These are phyloP conservation scores for Microplitis demolitor DNA, from an alignment of 1,140 invertebrate genomes.

Conservation along the genomic window DNA sequence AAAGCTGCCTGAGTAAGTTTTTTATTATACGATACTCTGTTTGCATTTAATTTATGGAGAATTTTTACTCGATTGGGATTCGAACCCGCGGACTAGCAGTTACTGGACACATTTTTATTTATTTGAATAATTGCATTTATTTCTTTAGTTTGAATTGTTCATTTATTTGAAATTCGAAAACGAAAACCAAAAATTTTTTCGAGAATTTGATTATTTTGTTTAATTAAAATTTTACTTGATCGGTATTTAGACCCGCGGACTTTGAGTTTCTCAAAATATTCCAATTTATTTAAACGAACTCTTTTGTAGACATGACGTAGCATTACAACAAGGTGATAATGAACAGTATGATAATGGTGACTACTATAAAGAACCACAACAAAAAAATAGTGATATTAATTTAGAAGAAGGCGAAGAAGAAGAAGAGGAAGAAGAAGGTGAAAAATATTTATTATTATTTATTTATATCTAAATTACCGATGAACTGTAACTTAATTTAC, in stretches of 20 bases:
- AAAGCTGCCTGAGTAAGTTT: constrained; percentile 40
- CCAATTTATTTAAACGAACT: neutral
- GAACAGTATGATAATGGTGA: constrained; percentile 54
- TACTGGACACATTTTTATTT: neutral
- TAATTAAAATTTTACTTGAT: too few relatives aligned
- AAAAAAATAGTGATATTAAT: constrained; percentile 51
- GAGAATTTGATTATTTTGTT: too few relatives aligned
- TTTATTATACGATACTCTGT: neutral
- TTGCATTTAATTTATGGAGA: constrained; percentile 1
- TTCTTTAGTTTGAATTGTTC: neutral
- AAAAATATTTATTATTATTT: neutral
- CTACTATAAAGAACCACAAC: constrained; percentile 51
- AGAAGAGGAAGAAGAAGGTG: constrained; percentile 49
- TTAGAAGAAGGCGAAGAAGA: constrained; percentile 54
- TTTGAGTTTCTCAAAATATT: neutral
- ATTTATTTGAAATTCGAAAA: too few relatives aligned
- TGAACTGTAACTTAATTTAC: neutral
- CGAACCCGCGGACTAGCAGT: neutral
- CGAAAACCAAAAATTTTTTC: too few relatives aligned
- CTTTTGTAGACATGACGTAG: constrained; percentile 46
- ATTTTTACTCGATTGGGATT: neutral
- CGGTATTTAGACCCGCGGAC: too few relatives aligned
- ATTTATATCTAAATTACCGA: neutral
- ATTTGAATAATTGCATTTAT: neutral
- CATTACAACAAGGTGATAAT: constrained; percentile 40